These are phyloP conservation scores for Thecophora atra DNA, from an alignment of 2,888 invertebrate genomes.

Conservation along the genomic window DNA sequence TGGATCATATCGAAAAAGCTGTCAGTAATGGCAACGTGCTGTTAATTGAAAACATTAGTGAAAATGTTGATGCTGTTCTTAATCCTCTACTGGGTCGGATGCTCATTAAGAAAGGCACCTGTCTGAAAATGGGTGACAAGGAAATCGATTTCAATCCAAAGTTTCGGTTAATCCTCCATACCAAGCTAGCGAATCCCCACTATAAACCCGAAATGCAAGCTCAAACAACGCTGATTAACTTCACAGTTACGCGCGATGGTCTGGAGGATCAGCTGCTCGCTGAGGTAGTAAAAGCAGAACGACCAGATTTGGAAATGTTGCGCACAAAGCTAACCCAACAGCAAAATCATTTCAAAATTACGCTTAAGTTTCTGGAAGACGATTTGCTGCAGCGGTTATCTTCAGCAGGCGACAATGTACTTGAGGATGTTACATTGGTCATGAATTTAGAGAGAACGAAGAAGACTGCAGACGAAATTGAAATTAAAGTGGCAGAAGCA, in stretches of 20 bases:
- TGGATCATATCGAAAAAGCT: constrained; percentile 83
- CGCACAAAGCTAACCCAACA: constrained; percentile 87
- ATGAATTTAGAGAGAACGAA: constrained; percentile 94
- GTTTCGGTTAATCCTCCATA: constrained; percentile 88
- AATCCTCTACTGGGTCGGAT: constrained; percentile 89
- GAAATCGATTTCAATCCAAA: constrained; percentile 87
- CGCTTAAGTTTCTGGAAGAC: constrained; percentile 90
- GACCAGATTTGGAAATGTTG: constrained; percentile 87
- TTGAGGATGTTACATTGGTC: constrained; percentile 89
- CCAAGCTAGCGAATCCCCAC: constrained; percentile 94
- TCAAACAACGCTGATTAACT: constrained; percentile 93
- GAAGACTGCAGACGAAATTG: constrained; percentile 90
- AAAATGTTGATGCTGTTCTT: constrained; percentile 87
- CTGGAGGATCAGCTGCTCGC: constrained; percentile 93
- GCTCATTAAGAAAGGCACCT: constrained; percentile 86
- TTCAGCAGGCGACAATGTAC: constrained; percentile 89
- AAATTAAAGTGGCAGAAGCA: constrained; percentile 85
- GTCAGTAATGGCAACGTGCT: constrained; percentile 79
- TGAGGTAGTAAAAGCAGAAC: constrained; percentile 91
- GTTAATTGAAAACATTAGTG: constrained; percentile 89
- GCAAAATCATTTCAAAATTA: constrained; percentile 94
- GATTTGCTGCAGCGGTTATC: constrained; percentile 86
- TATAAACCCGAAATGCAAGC: constrained; percentile 98
- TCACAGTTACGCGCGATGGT: constrained; percentile 93
- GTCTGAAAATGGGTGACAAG: constrained; percentile 87